Evolutionary conservation across 2,797 vertebrate genomes (phyloP).

Genomic region (Apogon hyalosoma): DNA sequence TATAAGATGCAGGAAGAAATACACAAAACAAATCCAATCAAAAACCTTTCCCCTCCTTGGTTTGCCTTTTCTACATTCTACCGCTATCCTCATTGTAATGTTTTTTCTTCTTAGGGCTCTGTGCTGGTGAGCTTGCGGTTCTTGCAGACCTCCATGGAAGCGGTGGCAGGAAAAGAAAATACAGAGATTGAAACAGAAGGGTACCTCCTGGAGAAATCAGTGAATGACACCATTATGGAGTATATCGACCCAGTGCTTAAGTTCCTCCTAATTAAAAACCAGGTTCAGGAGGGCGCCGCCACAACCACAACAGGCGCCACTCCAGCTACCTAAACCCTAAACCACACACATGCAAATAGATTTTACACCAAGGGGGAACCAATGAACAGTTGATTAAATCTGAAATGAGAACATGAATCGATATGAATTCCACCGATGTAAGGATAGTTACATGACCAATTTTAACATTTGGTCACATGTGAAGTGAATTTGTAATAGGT

Average conservation of each 20-base stretch:
- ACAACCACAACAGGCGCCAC: conserved; percentile 12
- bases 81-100: not conserved
- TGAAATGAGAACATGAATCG: conserved; percentile 20
- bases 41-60: too few relatives aligned
- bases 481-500: conserved; percentile 8
- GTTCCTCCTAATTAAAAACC: conserved; percentile 79
- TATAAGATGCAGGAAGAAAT: not conserved
- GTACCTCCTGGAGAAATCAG: conserved; percentile 87
- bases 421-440: conserved; percentile 45
- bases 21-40: too few relatives aligned
- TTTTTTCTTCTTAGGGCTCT: conserved; percentile 67
- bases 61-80: not conserved
- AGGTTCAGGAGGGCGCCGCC: conserved; percentile 72
- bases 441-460: conserved; percentile 19
- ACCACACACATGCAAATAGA: conserved; percentile 58
- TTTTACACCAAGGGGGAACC: conserved; percentile 43
- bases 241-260: conserved; percentile 73
- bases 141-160: conserved; percentile 90
- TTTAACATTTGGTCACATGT: conserved; percentile 6
- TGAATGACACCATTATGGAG: conserved; percentile 86
- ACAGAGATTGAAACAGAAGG: conserved; percentile 88
- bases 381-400: conserved; percentile 30
- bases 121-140: conserved; percentile 88
- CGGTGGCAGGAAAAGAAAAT: conserved; percentile 84
- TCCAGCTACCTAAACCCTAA: conserved; percentile 55